Percentiles rank a stretch among this genome's conserved stretches.
phyloP scores from a whole-genome alignment of 2,113 vertebrate species.

The Oncorhynchus clarkii region DNA sequence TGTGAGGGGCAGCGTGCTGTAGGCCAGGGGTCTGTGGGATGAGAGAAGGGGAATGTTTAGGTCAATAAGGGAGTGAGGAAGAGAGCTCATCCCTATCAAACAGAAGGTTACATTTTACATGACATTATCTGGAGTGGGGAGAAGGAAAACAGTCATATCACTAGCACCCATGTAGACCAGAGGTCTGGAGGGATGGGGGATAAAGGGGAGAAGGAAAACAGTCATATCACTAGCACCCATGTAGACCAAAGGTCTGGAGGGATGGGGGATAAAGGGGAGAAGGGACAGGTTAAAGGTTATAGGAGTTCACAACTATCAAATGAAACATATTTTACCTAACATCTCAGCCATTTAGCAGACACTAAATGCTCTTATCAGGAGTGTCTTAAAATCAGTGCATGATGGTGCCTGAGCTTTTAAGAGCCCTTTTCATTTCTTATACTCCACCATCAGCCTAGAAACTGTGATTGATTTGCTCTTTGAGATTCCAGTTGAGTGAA shows the following conservation, averaged over 20 bases:
- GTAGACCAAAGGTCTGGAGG: conserved; percentile 88
- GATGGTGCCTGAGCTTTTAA: neutral
- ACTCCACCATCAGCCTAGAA: no score
- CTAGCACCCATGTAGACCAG: no score
- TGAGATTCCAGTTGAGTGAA: no score
- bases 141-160: no score
- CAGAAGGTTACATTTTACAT: no score
- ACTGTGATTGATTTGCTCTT: no score
- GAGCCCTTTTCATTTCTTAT: neutral
- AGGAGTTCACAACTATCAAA: neutral
- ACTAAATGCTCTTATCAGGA: no score
- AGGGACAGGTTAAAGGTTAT: conserved; percentile 2
- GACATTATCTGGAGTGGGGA: no score
- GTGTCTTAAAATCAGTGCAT: neutral
- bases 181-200: no score
- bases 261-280: neutral
- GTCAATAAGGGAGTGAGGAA: conserved; percentile 63
- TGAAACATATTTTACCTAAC: no score
- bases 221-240: conserved; percentile 81
- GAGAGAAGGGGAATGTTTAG: conserved; percentile 93
- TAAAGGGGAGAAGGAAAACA: no score
- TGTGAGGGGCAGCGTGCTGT: conserved; percentile 92
- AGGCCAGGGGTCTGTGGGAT: conserved; percentile 85
- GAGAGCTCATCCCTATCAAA: neutral
- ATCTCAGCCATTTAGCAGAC: no score